These are phyloP conservation scores for Linurgus olivaceus DNA, from an alignment of 2,797 vertebrate genomes.

Conservation along the genomic window DNA sequence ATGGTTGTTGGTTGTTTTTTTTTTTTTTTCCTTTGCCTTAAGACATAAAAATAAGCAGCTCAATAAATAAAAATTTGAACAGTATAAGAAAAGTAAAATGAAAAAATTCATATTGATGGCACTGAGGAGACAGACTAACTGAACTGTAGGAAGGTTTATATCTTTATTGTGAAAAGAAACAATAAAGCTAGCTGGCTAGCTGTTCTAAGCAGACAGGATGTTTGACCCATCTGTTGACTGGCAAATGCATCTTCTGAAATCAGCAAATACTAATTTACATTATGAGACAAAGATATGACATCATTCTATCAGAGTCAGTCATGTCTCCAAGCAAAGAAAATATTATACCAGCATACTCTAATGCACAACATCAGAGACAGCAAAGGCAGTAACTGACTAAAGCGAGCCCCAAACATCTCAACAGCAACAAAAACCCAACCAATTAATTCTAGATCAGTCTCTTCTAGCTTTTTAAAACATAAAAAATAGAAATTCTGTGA, in stretches of 20 bases:
- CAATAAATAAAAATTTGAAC: background rate
- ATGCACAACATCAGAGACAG: background rate
- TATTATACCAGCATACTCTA: background rate
- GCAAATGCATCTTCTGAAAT: background rate
- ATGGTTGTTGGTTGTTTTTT: accelerated
- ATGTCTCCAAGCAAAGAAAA: background rate
- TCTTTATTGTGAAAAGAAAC: background rate
- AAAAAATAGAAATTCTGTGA: background rate
- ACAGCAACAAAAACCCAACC: background rate
- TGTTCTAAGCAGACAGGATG: background rate
- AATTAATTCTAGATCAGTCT: background rate
- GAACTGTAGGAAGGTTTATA: background rate
- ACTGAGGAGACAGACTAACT: background rate
- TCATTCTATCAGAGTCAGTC: background rate
- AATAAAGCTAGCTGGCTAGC: background rate
- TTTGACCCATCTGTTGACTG: background rate
- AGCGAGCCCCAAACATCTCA: background rate
- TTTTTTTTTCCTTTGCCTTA: background rate
- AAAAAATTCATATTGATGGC: background rate
- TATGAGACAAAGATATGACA: background rate
- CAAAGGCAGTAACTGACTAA: background rate
- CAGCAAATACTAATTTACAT: background rate
- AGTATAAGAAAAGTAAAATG: background rate
- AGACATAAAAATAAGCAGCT: background rate
- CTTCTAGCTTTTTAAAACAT: background rate